Evolutionary conservation across 2,888 invertebrate species (phyloP).

Genomic region (Folsomia manolachei): DNA sequence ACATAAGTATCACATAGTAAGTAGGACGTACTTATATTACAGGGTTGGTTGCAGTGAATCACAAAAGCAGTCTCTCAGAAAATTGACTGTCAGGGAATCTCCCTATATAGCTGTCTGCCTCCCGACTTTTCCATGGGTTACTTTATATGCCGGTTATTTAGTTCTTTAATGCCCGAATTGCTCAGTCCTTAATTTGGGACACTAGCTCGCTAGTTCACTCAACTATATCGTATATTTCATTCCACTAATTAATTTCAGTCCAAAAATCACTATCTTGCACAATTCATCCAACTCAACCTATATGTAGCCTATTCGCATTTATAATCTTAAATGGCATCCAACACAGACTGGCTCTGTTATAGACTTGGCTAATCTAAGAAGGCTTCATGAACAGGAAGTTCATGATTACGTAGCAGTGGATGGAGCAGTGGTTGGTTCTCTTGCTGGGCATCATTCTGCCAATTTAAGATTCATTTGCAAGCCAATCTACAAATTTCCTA

Average conservation of each 20-base stretch:
- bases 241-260: neutral
- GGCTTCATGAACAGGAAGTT: too few relatives aligned
- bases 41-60: neutral
- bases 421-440: too few relatives aligned
- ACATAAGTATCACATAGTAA: neutral
- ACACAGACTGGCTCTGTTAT: too few relatives aligned
- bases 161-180: neutral
- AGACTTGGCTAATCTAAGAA: too few relatives aligned
- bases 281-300: neutral
- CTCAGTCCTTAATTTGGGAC: neutral
- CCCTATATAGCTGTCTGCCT: too few relatives aligned
- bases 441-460: too few relatives aligned
- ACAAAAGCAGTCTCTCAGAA: constrained; percentile 9
- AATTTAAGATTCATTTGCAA: constrained; percentile 1
- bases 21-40: neutral
- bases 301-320: too few relatives aligned
- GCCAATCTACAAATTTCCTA: neutral
- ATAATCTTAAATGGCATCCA: too few relatives aligned
- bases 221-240: neutral
- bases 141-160: too few relatives aligned
- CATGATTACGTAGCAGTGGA: too few relatives aligned
- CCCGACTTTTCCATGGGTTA: too few relatives aligned
- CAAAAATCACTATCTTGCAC: neutral
- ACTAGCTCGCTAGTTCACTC: neutral
- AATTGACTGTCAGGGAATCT: constrained; percentile 16